Evolutionary conservation across 2,888 invertebrate species (phyloP).

Genomic region (Oegoconia quadripuncta): DNA sequence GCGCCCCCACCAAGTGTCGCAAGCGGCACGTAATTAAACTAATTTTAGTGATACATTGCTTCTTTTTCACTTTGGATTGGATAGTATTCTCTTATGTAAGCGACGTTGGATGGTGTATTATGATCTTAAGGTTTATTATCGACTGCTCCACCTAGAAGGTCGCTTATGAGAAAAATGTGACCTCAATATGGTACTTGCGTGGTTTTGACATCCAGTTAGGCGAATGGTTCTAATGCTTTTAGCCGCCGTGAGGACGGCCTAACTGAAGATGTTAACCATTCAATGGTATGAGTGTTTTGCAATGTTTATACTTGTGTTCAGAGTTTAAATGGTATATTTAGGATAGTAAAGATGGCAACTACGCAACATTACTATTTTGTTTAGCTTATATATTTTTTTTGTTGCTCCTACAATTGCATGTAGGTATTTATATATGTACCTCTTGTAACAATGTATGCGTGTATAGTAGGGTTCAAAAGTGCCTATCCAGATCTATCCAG

Average conservation of each 20-base stretch:
- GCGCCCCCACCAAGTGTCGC: constrained; percentile 49
- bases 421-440: too few relatives aligned
- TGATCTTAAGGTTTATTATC: constrained; percentile 15
- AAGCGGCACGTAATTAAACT: constrained; percentile 29
- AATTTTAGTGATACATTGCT: constrained; percentile 39
- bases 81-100: constrained; percentile 16
- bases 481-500: too few relatives aligned
- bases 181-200: constrained; percentile 43
- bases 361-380: too few relatives aligned
- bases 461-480: too few relatives aligned
- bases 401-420: too few relatives aligned
- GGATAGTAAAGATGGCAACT: background rate
- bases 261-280: background rate
- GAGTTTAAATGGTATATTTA: background rate
- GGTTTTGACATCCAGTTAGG: constrained; percentile 29
- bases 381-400: too few relatives aligned
- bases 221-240: constrained; percentile 32
- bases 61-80: constrained; percentile 38
- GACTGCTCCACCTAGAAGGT: constrained; percentile 32
- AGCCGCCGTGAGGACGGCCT: background rate
- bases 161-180: constrained; percentile 55
- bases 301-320: constrained; percentile 1
- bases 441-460: too few relatives aligned
- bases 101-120: constrained; percentile 16
- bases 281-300: background rate